phyloP scores from a whole-genome alignment of 2,113 vertebrate genomes.

The Cyprinodon tularosa region DNA sequence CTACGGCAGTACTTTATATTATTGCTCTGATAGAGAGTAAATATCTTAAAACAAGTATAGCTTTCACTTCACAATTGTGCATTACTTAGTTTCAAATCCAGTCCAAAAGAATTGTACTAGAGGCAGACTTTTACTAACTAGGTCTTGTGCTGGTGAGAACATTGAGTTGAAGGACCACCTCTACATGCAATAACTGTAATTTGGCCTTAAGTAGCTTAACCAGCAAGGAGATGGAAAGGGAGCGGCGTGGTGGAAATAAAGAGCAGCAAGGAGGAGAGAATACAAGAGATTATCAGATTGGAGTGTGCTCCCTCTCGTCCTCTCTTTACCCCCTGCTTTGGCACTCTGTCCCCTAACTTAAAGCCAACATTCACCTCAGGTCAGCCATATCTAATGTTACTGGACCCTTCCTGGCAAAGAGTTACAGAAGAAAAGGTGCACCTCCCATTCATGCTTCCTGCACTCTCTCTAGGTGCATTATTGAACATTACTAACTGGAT shows the following conservation, averaged over 20 bases:
- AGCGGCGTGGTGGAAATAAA: conserved; percentile 60
- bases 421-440: conserved; percentile 70
- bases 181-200: conserved; percentile 74
- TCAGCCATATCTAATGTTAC: conserved; percentile 79
- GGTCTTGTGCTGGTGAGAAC: conserved; percentile 1
- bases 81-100: neutral
- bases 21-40: neutral
- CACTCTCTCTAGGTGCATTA: conserved; percentile 68
- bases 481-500: conserved; percentile 81
- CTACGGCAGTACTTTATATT: too few relatives aligned
- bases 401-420: conserved; percentile 53
- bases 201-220: conserved; percentile 77
- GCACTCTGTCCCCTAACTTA: conserved; percentile 19
- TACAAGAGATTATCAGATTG: conserved; percentile 76
- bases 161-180: conserved; percentile 16
- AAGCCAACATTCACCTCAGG: conserved; percentile 77
- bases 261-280: conserved; percentile 69
- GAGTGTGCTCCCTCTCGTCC: conserved; percentile 37
- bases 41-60: neutral
- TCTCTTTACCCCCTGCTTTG: conserved; percentile 40
- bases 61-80: neutral
- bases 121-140: conserved; percentile 40
- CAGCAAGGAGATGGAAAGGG: conserved; percentile 40
- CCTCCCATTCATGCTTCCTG: conserved; percentile 42
- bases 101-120: conserved; percentile 55